Evolutionary conservation across 2,113 vertebrate genomes (phyloP).

Genomic region (Lipophrys pholis): DNA sequence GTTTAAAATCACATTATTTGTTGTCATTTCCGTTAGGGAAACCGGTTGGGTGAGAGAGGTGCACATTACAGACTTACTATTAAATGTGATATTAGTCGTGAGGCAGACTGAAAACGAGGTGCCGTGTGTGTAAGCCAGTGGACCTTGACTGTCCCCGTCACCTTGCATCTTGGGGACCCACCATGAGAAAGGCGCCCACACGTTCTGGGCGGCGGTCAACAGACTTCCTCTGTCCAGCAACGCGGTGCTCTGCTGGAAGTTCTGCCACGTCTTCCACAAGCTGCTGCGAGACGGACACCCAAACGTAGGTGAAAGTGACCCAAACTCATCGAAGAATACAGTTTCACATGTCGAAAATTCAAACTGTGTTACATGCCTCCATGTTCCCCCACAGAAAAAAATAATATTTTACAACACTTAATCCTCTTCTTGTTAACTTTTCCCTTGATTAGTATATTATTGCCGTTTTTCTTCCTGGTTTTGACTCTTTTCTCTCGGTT

Average conservation of each 20-base stretch:
- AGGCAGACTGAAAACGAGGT: not conserved
- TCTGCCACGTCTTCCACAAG: conserved; percentile 99
- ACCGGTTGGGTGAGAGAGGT: too few species aligned
- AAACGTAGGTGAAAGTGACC: conserved; percentile 84
- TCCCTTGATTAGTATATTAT: not conserved
- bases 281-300: conserved; percentile 96
- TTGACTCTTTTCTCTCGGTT: not conserved
- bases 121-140: too few species aligned
- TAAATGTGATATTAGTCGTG: not conserved
- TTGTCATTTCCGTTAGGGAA: too few species aligned
- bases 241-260: conserved; percentile 98
- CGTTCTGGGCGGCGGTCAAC: conserved; percentile 95
- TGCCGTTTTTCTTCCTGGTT: not conserved
- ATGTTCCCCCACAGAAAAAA: not conserved
- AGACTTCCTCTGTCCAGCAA: conserved; percentile 96
- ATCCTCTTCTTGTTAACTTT: not conserved
- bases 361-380: not conserved
- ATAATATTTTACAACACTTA: not conserved
- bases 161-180: conserved; percentile 98
- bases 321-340: not conserved
- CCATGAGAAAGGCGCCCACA: conserved; percentile 97
- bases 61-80: not conserved
- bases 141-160: conserved; percentile 87
- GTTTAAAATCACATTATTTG: too few species aligned
- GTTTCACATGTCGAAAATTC: not conserved